Percentiles rank a stretch among this genome's conserved stretches.
phyloP scores from a whole-genome alignment of 2,113 vertebrate genomes.

The Coturnix japonica region DNA sequence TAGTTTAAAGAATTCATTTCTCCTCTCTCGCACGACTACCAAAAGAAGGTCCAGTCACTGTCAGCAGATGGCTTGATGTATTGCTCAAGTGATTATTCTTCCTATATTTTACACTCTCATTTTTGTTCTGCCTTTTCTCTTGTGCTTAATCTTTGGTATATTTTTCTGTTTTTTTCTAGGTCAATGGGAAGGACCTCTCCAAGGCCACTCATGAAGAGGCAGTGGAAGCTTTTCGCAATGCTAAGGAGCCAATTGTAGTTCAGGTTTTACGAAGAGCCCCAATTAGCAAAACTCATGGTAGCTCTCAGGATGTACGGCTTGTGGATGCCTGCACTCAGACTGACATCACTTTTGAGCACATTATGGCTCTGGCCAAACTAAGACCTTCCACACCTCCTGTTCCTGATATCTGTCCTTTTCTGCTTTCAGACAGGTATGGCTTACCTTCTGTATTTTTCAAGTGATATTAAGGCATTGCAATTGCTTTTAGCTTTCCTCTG shows the following conservation, averaged over 20 bases:
- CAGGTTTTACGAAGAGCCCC: slow-evolving; percentile 93
- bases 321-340: slow-evolving; percentile 95
- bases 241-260: slow-evolving; percentile 95
- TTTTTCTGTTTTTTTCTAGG: slow-evolving; percentile 74
- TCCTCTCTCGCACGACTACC: background rate
- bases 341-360: slow-evolving; percentile 97
- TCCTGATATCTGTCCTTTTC: slow-evolving; percentile 95
- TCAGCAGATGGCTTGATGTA: background rate
- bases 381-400: slow-evolving; percentile 92
- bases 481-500: background rate
- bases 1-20: background rate
- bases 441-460: background rate
- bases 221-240: slow-evolving; percentile 89
- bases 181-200: slow-evolving; percentile 94
- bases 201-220: slow-evolving; percentile 94
- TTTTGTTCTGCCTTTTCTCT: background rate
- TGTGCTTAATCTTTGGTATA: background rate
- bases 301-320: slow-evolving; percentile 85
- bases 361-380: slow-evolving; percentile 95
- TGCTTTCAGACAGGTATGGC: slow-evolving; percentile 94
- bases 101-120: background rate
- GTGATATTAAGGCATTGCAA: background rate
- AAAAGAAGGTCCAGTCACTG: background rate
- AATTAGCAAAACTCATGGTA: slow-evolving; percentile 77
- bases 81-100: background rate